phyloP scores from a whole-genome alignment of 1,140 invertebrate species.

The Eubasilissa regina region DNA sequence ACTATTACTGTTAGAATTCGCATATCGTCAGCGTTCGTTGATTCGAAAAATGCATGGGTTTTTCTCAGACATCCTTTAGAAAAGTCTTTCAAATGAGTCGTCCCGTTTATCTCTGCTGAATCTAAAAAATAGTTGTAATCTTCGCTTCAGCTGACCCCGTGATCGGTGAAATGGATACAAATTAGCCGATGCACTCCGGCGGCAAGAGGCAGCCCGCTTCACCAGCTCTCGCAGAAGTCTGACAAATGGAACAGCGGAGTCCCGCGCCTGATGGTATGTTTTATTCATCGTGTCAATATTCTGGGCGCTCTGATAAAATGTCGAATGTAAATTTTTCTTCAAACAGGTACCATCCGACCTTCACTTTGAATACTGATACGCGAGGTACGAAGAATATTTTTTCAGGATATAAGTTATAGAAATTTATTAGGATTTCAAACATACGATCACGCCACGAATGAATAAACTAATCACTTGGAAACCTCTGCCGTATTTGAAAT shows the following conservation, averaged over 20 bases:
- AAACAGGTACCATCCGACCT: slow-evolving; percentile 31
- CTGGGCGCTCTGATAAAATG: slow-evolving; percentile 35
- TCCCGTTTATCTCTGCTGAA: neutral
- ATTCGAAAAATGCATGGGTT: too few relatives aligned
- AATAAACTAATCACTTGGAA: slow-evolving; percentile 34
- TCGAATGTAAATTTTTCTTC: slow-evolving; percentile 33
- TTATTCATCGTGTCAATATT: slow-evolving; percentile 50
- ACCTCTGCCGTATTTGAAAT: neutral
- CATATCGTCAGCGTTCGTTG: too few relatives aligned
- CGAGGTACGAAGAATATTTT: slow-evolving; percentile 6
- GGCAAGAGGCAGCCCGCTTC: neutral
- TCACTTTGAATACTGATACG: slow-evolving; percentile 40
- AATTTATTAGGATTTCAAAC: slow-evolving; percentile 42
- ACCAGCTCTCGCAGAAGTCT: neutral
- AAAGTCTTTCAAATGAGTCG: neutral
- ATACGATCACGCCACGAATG: slow-evolving; percentile 16
- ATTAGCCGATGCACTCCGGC: slow-evolving; percentile 21
- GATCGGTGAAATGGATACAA: slow-evolving; percentile 34
- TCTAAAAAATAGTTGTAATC: neutral
- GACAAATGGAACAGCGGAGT: slow-evolving; percentile 2
- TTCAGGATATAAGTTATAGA: slow-evolving; percentile 28
- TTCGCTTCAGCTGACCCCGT: slow-evolving; percentile 27
- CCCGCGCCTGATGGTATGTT: slow-evolving; percentile 25
- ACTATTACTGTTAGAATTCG: too few relatives aligned
- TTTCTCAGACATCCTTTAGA: too few relatives aligned